Percentiles rank a stretch among this genome's conserved stretches.
These are phyloP conservation scores for Sebastes diaconus DNA, from an alignment of 2,797 vertebrate species.

Conservation along the genomic window DNA sequence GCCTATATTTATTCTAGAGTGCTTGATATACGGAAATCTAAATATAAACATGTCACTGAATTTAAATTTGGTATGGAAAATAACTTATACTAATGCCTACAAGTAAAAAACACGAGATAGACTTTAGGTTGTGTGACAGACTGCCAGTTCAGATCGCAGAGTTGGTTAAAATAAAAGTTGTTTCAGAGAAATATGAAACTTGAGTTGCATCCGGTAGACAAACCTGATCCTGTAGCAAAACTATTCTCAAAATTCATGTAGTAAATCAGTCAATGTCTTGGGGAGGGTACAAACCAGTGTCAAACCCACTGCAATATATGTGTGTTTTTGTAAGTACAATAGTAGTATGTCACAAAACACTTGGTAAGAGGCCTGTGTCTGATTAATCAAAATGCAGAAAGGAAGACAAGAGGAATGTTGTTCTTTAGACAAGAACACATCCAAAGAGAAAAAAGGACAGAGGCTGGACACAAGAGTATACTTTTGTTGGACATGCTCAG, in stretches of 20 bases:
- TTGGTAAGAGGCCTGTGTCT: constrained; percentile 40
- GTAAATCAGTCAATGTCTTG: not conserved
- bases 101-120: not conserved
- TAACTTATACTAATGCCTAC: not conserved
- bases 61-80: not conserved
- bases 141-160: not conserved
- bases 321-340: constrained; percentile 24
- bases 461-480: constrained; percentile 57
- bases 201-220: not conserved
- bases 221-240: not conserved
- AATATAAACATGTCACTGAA: not conserved
- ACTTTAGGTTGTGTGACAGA: not conserved
- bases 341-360: constrained; percentile 50
- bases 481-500: constrained; percentile 72
- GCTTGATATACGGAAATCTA: not conserved
- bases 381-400: constrained; percentile 75
- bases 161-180: not conserved
- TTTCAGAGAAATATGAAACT: constrained; percentile 7
- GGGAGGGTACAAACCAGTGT: constrained; percentile 32
- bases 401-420: constrained; percentile 26
- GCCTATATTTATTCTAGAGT: not conserved
- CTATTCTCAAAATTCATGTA: not conserved
- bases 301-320: constrained; percentile 35
- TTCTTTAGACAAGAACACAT: constrained; percentile 62
- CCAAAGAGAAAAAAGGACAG: constrained; percentile 38